A percentile compares a stretch with the other conserved stretches of the same genome.
These are phyloP conservation scores for Bruchidius siliquastri DNA, from an alignment of 2,888 invertebrate genomes.

Conservation along the genomic window DNA sequence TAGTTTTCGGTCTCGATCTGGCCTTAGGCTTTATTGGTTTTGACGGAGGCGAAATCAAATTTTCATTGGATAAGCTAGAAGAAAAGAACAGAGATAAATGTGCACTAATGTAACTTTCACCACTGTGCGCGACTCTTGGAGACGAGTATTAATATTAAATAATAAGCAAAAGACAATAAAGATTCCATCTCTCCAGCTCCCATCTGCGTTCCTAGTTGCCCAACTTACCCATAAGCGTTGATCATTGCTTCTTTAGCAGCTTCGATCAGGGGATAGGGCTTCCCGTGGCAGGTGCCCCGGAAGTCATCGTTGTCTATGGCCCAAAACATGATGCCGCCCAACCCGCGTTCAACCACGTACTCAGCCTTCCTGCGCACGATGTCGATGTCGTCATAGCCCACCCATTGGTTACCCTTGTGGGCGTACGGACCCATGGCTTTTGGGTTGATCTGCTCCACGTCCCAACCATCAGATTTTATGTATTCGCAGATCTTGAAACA, in stretches of 20 bases:
- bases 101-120: too few relatives aligned
- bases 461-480: slow-evolving; percentile 73
- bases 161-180: too few relatives aligned
- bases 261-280: slow-evolving; percentile 86
- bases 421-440: slow-evolving; percentile 88
- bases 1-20: slow-evolving; percentile 30
- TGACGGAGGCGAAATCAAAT: slow-evolving; percentile 39
- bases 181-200: too few relatives aligned
- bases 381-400: slow-evolving; percentile 84
- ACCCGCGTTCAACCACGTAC: slow-evolving; percentile 76
- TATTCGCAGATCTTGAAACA: slow-evolving; percentile 76
- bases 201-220: too few relatives aligned
- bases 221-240: slow-evolving; percentile 58
- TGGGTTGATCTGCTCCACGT: slow-evolving; percentile 73
- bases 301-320: slow-evolving; percentile 94
- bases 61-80: slow-evolving; percentile 41
- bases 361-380: slow-evolving; percentile 78
- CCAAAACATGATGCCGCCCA: slow-evolving; percentile 93
- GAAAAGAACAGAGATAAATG: too few relatives aligned
- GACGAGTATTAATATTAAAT: too few relatives aligned
- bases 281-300: slow-evolving; percentile 80
- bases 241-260: slow-evolving; percentile 81
- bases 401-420: slow-evolving; percentile 84
- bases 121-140: too few relatives aligned
- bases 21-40: slow-evolving; percentile 39